A percentile compares a stretch with the other conserved stretches of the same genome.
Evolutionary conservation across 1,140 invertebrate species (phyloP).

Genomic region (Chymomyza costata): DNA sequence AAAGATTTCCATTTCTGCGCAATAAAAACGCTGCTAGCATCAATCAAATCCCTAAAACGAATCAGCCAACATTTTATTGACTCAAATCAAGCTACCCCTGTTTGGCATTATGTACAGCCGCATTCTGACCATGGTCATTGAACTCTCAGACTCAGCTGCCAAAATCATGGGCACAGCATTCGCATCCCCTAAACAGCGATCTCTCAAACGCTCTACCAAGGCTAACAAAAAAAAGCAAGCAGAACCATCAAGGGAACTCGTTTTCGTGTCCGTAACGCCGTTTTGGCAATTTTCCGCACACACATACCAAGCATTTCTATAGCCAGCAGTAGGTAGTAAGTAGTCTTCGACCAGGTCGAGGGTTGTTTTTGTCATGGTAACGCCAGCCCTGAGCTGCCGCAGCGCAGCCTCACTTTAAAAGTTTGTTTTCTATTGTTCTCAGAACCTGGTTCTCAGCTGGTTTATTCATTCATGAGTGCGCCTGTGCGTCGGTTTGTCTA

Average conservation of each 20-base stretch:
- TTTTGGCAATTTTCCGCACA: conserved; percentile 49
- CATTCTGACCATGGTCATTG: conserved; percentile 37
- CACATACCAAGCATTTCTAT: conserved; percentile 10
- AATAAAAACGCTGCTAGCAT: no score
- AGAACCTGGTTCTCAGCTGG: not conserved
- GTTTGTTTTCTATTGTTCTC: not conserved
- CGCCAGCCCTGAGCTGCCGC: no score
- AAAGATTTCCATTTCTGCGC: no score
- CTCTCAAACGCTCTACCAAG: conserved; percentile 19
- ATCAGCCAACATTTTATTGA: not conserved
- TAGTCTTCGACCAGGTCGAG: conserved; percentile 8
- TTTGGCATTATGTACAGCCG: no score
- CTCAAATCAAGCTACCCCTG: not conserved
- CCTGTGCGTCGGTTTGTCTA: conserved; percentile 2
- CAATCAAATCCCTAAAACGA: not conserved
- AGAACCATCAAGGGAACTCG: conserved; percentile 9
- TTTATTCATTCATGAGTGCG: conserved; percentile 36
- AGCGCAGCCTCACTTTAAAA: conserved; percentile 17
- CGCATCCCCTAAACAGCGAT: conserved; percentile 39
- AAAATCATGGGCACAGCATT: conserved; percentile 2
- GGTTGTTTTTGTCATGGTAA: conserved; percentile 39
- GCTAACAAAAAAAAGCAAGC: conserved; percentile 16
- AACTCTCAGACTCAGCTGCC: conserved; percentile 18
- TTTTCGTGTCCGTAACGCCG: no score
- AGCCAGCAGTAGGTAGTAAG: conserved; percentile 5